A percentile compares a stretch with the other conserved stretches of the same genome.
These are phyloP conservation scores for Ancistrus triradiatus DNA, from an alignment of 2,113 vertebrate genomes.

Conservation along the genomic window DNA sequence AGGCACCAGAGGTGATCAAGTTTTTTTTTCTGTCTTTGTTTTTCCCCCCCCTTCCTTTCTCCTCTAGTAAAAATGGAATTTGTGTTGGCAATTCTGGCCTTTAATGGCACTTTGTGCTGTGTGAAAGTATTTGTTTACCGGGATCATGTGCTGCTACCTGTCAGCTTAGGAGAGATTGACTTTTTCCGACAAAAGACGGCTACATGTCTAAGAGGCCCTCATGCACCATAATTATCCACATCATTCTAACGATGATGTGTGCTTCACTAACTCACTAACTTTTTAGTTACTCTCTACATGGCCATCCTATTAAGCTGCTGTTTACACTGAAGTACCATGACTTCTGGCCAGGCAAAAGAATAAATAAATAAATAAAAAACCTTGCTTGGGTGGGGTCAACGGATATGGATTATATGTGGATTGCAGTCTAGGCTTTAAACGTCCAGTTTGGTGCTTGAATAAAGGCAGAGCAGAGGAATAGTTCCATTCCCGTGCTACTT, in stretches of 20 bases:
- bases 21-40: slow-evolving; percentile 63
- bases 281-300: slow-evolving; percentile 71
- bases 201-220: slow-evolving; percentile 79
- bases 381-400: slow-evolving; percentile 55
- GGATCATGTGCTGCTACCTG: slow-evolving; percentile 92
- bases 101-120: slow-evolving; percentile 91
- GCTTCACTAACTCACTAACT: slow-evolving; percentile 68
- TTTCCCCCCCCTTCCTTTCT: slow-evolving; percentile 22
- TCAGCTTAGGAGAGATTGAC: slow-evolving; percentile 82
- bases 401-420: slow-evolving; percentile 55
- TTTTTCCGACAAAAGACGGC: slow-evolving; percentile 89
- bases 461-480: slow-evolving; percentile 19
- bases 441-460: slow-evolving; percentile 42
- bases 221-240: slow-evolving; percentile 83
- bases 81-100: slow-evolving; percentile 98
- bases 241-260: slow-evolving; percentile 80
- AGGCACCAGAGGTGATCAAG: slow-evolving; percentile 96
- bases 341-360: slow-evolving; percentile 50
- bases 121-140: slow-evolving; percentile 96
- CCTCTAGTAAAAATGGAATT: slow-evolving; percentile 84
- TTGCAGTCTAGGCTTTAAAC: slow-evolving; percentile 42
- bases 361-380: slow-evolving; percentile 9
- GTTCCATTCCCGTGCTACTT: slow-evolving; percentile 2
- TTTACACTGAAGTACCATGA: slow-evolving; percentile 47
- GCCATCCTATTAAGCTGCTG: slow-evolving; percentile 59